Percentiles rank a stretch among this genome's conserved stretches.
Conservation (phyloP, 2,888 invertebrate genomes). For the Lepas anatifera region DNA sequence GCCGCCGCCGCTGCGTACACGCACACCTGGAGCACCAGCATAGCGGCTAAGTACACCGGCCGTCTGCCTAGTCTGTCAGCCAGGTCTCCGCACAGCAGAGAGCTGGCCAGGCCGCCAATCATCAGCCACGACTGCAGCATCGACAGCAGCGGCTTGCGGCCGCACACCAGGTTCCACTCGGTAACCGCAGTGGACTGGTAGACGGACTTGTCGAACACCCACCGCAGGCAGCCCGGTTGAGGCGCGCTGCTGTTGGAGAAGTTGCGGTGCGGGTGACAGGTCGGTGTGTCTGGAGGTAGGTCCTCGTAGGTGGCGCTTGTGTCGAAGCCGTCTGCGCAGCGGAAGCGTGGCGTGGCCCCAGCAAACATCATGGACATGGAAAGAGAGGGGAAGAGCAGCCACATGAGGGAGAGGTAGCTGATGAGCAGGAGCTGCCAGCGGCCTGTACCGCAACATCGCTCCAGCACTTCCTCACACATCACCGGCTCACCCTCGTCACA, state of each 20-base stretch:
- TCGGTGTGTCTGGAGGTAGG: not conserved
- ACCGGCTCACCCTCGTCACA: too few relatives aligned
- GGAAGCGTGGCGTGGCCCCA: not conserved
- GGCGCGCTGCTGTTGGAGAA: too few relatives aligned
- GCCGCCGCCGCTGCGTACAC: constrained; percentile 23
- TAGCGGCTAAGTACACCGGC: constrained; percentile 23
- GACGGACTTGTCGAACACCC: constrained; percentile 18
- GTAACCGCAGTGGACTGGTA: constrained; percentile 20
- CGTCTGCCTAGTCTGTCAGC: constrained; percentile 25
- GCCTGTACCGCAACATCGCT: not conserved
- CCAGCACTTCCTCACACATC: too few relatives aligned
- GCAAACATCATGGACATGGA: not conserved
- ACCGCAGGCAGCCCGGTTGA: constrained; percentile 15
- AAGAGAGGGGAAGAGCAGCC: not conserved
- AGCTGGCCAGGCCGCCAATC: constrained; percentile 24
- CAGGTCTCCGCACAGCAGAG: constrained; percentile 22
- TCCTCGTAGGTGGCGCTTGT: not conserved
- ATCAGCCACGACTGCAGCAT: constrained; percentile 22
- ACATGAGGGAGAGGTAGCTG: not conserved
- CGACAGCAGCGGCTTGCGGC: constrained; percentile 19
- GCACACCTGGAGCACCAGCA: constrained; percentile 23
- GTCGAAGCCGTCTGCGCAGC: not conserved
- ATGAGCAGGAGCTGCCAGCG: not conserved
- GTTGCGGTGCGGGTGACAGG: too few relatives aligned
- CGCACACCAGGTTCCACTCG: constrained; percentile 25